Percentiles rank a stretch among this genome's conserved stretches.
phyloP scores from a whole-genome alignment of 2,888 invertebrate genomes.

The Elegia similella region DNA sequence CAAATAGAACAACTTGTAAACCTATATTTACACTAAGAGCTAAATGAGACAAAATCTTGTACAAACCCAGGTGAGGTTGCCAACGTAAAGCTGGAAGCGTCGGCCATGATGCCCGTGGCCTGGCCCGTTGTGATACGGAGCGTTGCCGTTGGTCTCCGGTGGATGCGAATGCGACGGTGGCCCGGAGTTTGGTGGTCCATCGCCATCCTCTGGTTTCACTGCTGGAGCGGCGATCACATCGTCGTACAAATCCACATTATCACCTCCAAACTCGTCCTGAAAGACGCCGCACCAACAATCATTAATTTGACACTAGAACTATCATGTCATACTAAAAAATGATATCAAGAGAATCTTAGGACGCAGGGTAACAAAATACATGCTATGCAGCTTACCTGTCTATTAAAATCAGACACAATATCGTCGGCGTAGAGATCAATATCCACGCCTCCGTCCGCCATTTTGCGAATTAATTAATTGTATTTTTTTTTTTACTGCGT shows the following conservation, averaged over 20 bases:
- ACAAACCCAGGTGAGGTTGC: constrained; percentile 98
- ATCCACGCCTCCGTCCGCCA: constrained; percentile 97
- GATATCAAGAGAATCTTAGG: background rate
- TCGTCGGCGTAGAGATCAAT: constrained; percentile 98
- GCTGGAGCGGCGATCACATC: constrained; percentile 94
- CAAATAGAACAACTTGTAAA: constrained; percentile 35
- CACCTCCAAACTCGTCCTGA: constrained; percentile 91
- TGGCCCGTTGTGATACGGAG: constrained; percentile 87
- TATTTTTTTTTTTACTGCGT: background rate
- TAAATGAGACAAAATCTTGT: constrained; percentile 67
- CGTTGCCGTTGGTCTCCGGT: constrained; percentile 86
- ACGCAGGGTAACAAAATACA: background rate
- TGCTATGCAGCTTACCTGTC: constrained; percentile 54
- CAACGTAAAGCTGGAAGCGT: constrained; percentile 96
- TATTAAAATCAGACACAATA: constrained; percentile 94
- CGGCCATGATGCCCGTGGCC: constrained; percentile 89
- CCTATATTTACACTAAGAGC: constrained; percentile 68
- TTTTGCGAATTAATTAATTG: constrained; percentile 66
- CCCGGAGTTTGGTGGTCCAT: constrained; percentile 80
- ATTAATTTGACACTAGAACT: constrained; percentile 10
- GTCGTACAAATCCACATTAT: constrained; percentile 96
- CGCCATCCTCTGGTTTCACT: constrained; percentile 81
- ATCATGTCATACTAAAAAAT: background rate
- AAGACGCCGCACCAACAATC: constrained; percentile 44
- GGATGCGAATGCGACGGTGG: constrained; percentile 77